Base-by-base conservation (phyloP, 35 echinoderm and acorn worm species). In the Heliocidaris erythrogramma region DNA sequence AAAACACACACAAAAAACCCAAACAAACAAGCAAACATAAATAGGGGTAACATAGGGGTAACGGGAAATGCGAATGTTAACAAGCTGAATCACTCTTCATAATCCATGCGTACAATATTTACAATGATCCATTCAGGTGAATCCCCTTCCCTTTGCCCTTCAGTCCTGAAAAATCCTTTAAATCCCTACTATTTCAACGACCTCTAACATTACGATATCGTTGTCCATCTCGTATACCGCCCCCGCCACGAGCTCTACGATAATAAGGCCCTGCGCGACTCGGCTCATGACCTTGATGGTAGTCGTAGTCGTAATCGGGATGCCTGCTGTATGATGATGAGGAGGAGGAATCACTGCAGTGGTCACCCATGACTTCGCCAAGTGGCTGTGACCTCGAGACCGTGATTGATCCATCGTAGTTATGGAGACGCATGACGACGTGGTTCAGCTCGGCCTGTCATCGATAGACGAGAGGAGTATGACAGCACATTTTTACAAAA, bases 131-230 rank as follows among this genome's bases (percentile, higher is more conserved):
- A n/a, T n/a, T n/a, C n/a, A n/a, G n/a, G n/a, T n/a, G n/a, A n/a
- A n/a, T n/a, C 49, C 12, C 49, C 8, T 52, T 52, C 49, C 49
- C 49, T 52, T 5, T 52, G 7, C 7, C 13, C 2, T 60, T 60
- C 2, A 14, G 12, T 60, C 18, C 0, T 60, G 12, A 14, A 60
- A 12, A 18, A 18, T 10, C 59, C 9, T 18, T 60, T 60, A 18
- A 12, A 18, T 60, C 12, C 18, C 59, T 14, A 21, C 8, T 27
- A 21, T n/a, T 27, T 78, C 65, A 78, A 89, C 91, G 91, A 48
- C 91, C 91, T 59, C 91, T 92, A 12, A 92, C 31, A 30, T 92
- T 48, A 30, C 91, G 91, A 48, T 92, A 59, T 59, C 50, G 31
- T 92, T 49, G 50, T 59, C 91, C 91, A 11, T 59, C 91, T 30